Evolutionary conservation across 2,888 invertebrate genomes (phyloP), one percentile per base, ranked within the genome.

Genomic region (Aradus depressus): DNA sequence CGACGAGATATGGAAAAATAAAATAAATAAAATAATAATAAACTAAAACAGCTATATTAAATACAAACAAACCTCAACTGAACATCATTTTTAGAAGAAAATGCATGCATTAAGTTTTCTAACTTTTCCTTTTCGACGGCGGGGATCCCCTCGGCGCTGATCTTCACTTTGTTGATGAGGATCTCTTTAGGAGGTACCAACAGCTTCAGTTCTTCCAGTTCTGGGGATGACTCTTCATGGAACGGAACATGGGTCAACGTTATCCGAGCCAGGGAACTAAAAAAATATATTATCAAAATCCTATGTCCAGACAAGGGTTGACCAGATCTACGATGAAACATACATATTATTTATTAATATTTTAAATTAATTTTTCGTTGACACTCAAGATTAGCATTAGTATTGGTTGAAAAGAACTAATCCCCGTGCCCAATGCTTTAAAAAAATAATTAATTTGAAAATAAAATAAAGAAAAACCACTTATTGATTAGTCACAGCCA

Each of bases 101-200:
- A 59, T 53, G 61, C 60, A 56, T 60, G 60, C 55, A 72, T 58
- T 53, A 70, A 65, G 52, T 64, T 61, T 55, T 69, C 67, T 57
- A 72, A 62, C 58, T 67, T 65, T 53, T 66, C 65, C 55, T 65
- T 65, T 50, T 69, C 69, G 23, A 70, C 66, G 14, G 65, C 53
- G 6, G 70, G 68, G 25, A 72, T 58, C 19, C 68, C 69, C 32
- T 63, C 67, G 62, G 64, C 38, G 54, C 62, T 54, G 16, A 64
- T 60, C 42, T 62, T 59, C 23, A 58, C 56, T 5, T 63, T 64
- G 38, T 59, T 59, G 3, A 62, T 58, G 25, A 62, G 52, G 8
- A 60, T 54, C 5, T 52, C 39, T 10, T 44, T 28, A 10, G 59
- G 50, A 37, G 59, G 59, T n/a, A 55, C 37, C 8, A 53, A 12